Evolutionary conservation across 2,113 vertebrate genomes (phyloP).

Genomic region (Oryctolagus cuniculus): DNA sequence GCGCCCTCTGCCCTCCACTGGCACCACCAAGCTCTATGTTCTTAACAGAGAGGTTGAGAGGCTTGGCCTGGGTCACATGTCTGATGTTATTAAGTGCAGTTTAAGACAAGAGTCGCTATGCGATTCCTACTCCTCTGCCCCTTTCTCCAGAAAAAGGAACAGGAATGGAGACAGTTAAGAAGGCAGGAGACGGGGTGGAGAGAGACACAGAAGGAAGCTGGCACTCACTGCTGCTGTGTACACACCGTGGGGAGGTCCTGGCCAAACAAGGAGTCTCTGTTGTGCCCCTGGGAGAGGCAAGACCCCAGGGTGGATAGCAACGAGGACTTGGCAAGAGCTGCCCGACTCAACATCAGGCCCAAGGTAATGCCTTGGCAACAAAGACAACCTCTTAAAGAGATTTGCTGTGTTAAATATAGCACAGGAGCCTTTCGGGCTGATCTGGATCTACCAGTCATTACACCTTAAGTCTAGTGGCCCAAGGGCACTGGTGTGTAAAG

Average conservation of each 20-base stretch:
- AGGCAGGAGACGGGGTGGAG: background rate
- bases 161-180: background rate
- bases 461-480: background rate
- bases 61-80: background rate
- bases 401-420: conserved; percentile 49
- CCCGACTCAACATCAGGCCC: background rate
- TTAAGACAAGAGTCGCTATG: background rate
- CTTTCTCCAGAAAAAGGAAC: conserved; percentile 49
- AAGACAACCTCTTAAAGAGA: conserved; percentile 42
- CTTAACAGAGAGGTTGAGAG: background rate
- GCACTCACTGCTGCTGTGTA: background rate
- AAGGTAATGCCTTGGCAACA: background rate
- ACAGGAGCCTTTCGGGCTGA: background rate
- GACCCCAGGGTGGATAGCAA: background rate
- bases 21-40: background rate
- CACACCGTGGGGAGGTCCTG: background rate
- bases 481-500: background rate
- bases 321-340: background rate
- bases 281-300: background rate
- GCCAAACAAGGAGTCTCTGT: background rate
- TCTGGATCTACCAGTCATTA: background rate
- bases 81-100: background rate
- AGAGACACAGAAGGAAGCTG: background rate
- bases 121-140: background rate
- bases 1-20: background rate